Evolutionary conservation across 2,113 vertebrate species (phyloP).

Genomic region (Mus musculus): DNA sequence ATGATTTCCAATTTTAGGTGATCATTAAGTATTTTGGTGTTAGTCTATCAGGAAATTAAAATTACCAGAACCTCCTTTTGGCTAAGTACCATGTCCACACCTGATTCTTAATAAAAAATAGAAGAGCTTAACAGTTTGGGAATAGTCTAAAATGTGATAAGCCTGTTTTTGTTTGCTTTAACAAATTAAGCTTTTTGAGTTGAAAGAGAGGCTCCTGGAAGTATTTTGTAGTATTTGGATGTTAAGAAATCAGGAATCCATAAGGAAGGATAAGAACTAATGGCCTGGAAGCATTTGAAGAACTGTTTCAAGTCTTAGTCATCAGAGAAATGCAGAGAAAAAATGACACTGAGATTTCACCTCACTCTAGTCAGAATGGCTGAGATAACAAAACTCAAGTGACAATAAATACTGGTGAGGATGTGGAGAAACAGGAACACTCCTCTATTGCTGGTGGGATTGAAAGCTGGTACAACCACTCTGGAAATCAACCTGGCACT

Average conservation of each 20-base stretch:
- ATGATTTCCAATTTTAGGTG: not conserved
- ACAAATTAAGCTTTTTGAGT: slow-evolving; percentile 42
- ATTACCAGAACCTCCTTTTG: not conserved
- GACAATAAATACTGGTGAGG: no score
- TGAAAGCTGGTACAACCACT: no score
- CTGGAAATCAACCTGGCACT: no score
- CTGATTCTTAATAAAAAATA: slow-evolving; percentile 31
- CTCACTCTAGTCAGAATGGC: no score
- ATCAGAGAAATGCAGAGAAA: no score
- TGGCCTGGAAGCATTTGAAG: no score
- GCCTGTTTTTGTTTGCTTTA: slow-evolving; percentile 8
- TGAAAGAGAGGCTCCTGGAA: not conserved
- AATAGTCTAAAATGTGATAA: not conserved
- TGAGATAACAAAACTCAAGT: no score
- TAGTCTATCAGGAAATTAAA: slow-evolving; percentile 26
- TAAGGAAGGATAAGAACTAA: not conserved
- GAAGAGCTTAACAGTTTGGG: not conserved
- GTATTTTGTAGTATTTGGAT: not conserved
- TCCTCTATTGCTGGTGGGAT: no score
- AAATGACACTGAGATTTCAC: no score
- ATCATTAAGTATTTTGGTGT: not conserved
- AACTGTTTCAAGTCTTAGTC: no score
- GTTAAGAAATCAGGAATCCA: not conserved
- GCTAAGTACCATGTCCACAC: not conserved
- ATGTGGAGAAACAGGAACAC: no score